Conservation (phyloP, 1,140 invertebrate genomes). For the Pristionchus pacificus region DNA sequence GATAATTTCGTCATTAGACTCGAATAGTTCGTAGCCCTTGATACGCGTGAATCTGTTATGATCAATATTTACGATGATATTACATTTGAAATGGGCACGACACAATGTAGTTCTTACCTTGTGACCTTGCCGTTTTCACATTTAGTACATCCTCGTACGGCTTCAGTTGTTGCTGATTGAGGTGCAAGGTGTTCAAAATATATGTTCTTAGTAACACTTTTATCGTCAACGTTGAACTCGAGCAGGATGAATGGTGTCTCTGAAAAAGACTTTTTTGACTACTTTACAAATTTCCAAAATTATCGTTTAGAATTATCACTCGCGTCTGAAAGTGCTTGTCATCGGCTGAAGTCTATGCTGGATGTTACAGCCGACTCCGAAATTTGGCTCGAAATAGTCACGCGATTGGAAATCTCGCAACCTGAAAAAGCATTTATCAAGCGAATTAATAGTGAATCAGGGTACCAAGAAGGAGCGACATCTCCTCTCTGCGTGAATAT, state of each 20-base stretch:
- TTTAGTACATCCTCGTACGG: neutral
- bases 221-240: neutral
- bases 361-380: too few species aligned
- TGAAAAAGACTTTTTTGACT: too few species aligned
- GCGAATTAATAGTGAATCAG: neutral
- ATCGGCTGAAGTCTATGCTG: too few species aligned
- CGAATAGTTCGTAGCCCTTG: conserved; percentile 46
- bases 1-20: conserved; percentile 43
- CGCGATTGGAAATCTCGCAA: conserved; percentile 55
- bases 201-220: neutral
- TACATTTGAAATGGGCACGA: too few species aligned
- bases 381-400: conserved; percentile 57
- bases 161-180: neutral
- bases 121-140: neutral
- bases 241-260: neutral
- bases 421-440: neutral
- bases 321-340: too few species aligned
- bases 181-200: neutral
- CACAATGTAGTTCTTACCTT: too few species aligned
- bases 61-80: too few species aligned
- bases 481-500: conserved; percentile 55
- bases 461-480: conserved; percentile 45
- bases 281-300: too few species aligned
- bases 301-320: too few species aligned
- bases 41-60: conserved; percentile 44